Evolutionary conservation across 2,113 vertebrate genomes (phyloP).

Genomic region (Takifugu bimaculatus): DNA sequence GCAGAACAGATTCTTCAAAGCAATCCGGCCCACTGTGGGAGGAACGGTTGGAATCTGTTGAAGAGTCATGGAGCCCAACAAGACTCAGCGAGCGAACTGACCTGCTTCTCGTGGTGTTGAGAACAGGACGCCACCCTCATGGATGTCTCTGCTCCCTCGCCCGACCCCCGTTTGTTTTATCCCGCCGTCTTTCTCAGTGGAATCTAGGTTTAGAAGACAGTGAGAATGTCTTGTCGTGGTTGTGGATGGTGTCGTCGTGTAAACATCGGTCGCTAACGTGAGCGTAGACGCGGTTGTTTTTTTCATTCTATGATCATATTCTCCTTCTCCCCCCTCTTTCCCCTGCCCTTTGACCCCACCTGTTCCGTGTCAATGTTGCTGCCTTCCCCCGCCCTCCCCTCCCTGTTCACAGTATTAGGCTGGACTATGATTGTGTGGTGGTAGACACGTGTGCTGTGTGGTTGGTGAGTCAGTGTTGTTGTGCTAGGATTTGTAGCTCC

Average conservation of each 20-base stretch:
- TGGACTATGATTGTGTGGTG: conserved; percentile 72
- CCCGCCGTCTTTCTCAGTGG: conserved; percentile 39
- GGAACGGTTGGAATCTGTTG: conserved; percentile 39
- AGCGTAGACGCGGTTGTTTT: conserved; percentile 48
- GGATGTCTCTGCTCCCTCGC: conserved; percentile 31
- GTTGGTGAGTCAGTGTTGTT: conserved; percentile 55
- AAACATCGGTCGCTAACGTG: conserved; percentile 56
- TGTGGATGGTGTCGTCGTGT: conserved; percentile 57
- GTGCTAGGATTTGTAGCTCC: conserved; percentile 53
- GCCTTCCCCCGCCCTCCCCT: neutral
- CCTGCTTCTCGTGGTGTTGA: conserved; percentile 49
- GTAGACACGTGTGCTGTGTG: conserved; percentile 67
- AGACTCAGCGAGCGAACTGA: conserved; percentile 39
- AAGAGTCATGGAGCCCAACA: conserved; percentile 53
- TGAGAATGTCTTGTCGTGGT: conserved; percentile 61
- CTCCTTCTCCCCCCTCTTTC: conserved; percentile 23
- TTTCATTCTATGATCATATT: conserved; percentile 38
- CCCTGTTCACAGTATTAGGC: conserved; percentile 68
- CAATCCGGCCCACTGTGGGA: conserved; percentile 24
- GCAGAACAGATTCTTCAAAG: conserved; percentile 26
- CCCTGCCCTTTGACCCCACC: conserved; percentile 2
- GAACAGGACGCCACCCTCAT: conserved; percentile 46
- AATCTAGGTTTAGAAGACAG: conserved; percentile 66
- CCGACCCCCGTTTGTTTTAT: conserved; percentile 43
- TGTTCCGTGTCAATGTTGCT: conserved; percentile 17